Conservation (phyloP, 2,113 vertebrate genomes). For the Lasiurus cinereus region DNA sequence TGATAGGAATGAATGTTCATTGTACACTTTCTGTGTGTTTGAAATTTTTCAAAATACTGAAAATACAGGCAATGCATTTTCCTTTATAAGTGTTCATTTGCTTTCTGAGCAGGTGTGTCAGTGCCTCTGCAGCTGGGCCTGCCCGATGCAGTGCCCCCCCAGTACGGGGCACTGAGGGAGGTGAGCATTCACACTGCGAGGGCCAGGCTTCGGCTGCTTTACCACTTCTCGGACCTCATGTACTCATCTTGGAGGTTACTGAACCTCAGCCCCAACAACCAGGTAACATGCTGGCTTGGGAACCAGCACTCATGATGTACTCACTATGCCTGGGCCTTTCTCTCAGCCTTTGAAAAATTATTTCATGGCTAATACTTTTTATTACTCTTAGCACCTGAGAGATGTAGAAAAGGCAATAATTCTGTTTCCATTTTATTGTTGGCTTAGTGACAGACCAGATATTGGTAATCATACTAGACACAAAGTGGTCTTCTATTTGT, state of each 20-base stretch:
- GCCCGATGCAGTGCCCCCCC: constrained; percentile 90
- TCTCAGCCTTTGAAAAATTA: background rate
- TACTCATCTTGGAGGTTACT: constrained; percentile 92
- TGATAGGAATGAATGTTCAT: background rate
- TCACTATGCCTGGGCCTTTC: background rate
- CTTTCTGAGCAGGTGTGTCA: constrained; percentile 87
- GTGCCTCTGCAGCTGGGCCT: constrained; percentile 92
- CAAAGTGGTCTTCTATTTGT: background rate
- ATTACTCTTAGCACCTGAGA: background rate
- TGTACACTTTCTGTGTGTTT: background rate
- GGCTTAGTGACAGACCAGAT: background rate
- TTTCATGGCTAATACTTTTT: background rate
- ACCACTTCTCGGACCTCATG: constrained; percentile 94
- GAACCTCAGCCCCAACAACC: constrained; percentile 93
- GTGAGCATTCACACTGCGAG: constrained; percentile 90
- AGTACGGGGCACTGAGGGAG: constrained; percentile 90
- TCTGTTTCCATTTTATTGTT: background rate
- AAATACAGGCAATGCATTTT: background rate
- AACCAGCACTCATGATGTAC: fast-evolving
- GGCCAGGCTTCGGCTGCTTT: constrained; percentile 90
- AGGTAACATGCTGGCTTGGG: constrained; percentile 85
- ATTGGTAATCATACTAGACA: background rate
- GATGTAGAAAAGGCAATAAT: background rate
- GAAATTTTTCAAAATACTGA: constrained; percentile 21
- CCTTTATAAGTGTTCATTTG: constrained; percentile 6